Base-by-base conservation (phyloP, 2,888 invertebrate species). In the Morinoia aosen region DNA sequence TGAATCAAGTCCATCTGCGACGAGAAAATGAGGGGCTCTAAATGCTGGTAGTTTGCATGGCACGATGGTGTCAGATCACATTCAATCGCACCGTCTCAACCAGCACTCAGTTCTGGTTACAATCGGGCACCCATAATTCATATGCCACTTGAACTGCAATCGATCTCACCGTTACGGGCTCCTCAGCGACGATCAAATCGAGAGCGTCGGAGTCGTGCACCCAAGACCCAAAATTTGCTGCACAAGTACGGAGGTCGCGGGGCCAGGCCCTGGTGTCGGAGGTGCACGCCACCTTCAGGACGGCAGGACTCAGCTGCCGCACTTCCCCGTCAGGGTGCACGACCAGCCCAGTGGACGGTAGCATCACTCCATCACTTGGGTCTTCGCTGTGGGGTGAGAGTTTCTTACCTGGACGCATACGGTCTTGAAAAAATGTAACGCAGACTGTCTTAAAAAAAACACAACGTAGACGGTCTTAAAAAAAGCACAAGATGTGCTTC, bases 221-320 rank as follows among this genome's bases (percentile, higher is more conserved):
- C 93, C 93, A 93, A 33, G 93, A 93, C 93, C 93, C 93, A 48
- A 93, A 93, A 57, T 39, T 93, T 57, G 93, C 93, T 39, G 58
- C 57, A 57, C 93, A 93, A n/a, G 33, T 93, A 4, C 12, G 93
- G 8, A 48, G n/a, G 48, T 93, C 93, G 93, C 57, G 93, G 25
- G 93, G 93, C 93, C 93, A 93, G 10, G 25, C 11, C 90, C 39
- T 48, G 93, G 57, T 33, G 57, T 56, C 93, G 33, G 93, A 56
- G 16, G 58, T 12, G 58, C 93, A 93, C 39, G 93, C 57, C 12
- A 93, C 93, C 93, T 33, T 57, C 93, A 93, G 25, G 33, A 25
- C 48, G 56, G 93, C 57, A 10, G 93, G 93, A 57, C 48, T 57
- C 57, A 93, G 7, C 48, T 93, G 93, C 57, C 11, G 25, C 57